These are phyloP conservation scores for Caerostris darwini DNA, from an alignment of 1,140 invertebrate genomes.

Conservation along the genomic window DNA sequence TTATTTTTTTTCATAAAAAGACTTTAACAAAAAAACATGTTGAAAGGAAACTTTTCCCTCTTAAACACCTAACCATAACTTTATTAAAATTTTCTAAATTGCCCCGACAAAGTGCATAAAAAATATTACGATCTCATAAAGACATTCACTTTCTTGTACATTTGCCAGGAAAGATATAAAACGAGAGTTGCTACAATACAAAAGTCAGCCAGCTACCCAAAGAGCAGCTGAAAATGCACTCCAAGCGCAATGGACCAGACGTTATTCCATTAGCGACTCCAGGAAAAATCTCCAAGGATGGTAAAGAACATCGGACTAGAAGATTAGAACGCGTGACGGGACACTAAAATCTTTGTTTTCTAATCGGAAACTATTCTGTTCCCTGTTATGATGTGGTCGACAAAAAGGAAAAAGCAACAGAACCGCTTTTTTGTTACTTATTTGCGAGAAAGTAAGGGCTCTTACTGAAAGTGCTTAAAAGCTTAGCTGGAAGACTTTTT, in stretches of 20 bases:
- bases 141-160: too few relatives aligned
- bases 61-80: too few relatives aligned
- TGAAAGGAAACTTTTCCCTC: too few relatives aligned
- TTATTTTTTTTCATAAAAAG: too few relatives aligned
- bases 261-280: not conserved
- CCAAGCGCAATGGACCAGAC: not conserved
- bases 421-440: not conserved
- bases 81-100: too few relatives aligned
- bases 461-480: too few relatives aligned
- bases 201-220: not conserved
- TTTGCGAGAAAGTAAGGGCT: not conserved
- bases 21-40: too few relatives aligned
- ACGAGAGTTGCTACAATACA: too few relatives aligned
- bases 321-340: not conserved
- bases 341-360: slow-evolving; percentile 2
- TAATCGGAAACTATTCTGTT: not conserved
- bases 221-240: not conserved
- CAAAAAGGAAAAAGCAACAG: not conserved
- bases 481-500: too few relatives aligned
- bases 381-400: not conserved
- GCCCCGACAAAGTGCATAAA: too few relatives aligned
- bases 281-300: not conserved
- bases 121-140: too few relatives aligned
- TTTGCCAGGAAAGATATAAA: too few relatives aligned
- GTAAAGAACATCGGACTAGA: not conserved